phyloP scores from a whole-genome alignment of 2,888 invertebrate species.

The Caenorhabditis becei region DNA sequence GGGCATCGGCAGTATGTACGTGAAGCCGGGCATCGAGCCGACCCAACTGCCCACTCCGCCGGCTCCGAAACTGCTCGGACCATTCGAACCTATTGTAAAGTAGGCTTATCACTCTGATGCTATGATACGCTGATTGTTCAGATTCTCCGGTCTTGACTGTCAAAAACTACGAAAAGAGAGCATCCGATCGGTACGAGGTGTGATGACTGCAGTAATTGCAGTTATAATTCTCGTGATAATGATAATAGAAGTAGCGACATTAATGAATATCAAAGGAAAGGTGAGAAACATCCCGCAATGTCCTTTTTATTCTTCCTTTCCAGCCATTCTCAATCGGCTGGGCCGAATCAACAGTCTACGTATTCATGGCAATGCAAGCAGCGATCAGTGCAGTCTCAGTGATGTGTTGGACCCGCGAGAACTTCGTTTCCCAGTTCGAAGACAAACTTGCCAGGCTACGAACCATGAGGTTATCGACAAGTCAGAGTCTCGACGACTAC shows the following conservation, averaged over 20 bases:
- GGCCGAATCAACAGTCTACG: conserved; percentile 57
- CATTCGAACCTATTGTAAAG: conserved; percentile 52
- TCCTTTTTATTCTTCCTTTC: background rate
- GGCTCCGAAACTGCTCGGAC: conserved; percentile 56
- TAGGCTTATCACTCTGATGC: background rate
- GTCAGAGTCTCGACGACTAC: conserved; percentile 53
- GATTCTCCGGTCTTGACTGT: conserved; percentile 60
- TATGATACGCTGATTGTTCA: conserved; percentile 1
- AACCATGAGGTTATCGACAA: conserved; percentile 51
- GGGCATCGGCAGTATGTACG: conserved; percentile 53
- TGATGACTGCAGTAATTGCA: conserved; percentile 37
- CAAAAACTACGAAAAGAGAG: conserved; percentile 46
- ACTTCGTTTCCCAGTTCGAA: conserved; percentile 56
- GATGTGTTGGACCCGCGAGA: conserved; percentile 48
- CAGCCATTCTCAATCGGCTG: conserved; percentile 48
- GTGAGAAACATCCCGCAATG: background rate
- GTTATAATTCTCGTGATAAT: conserved; percentile 32
- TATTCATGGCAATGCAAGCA: conserved; percentile 38
- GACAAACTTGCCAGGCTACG: conserved; percentile 45
- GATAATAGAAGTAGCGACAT: conserved; percentile 20
- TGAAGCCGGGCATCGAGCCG: conserved; percentile 49
- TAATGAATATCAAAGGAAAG: conserved; percentile 33
- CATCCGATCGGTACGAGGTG: conserved; percentile 38
- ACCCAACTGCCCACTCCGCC: conserved; percentile 51
- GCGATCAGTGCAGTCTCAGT: conserved; percentile 40